Conservation (phyloP, 2,113 vertebrate genomes). For the Varanus komodoensis region DNA sequence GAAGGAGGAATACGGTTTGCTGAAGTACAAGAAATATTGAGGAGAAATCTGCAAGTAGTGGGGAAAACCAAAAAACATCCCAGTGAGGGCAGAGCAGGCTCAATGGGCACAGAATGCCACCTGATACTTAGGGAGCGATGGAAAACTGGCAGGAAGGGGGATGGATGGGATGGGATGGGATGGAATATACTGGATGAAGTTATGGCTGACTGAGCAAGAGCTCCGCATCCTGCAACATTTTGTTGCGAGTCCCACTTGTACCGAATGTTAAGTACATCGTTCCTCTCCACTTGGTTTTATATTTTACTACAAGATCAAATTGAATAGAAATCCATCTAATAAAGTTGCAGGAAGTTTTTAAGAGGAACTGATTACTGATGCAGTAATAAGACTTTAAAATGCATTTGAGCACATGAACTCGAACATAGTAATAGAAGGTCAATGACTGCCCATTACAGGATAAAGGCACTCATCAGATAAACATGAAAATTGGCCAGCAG, state of each 20-base stretch:
- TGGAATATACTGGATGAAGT: neutral
- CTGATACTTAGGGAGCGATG: neutral
- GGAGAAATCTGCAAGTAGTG: neutral
- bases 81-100: neutral
- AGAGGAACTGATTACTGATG: slow-evolving; percentile 5
- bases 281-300: neutral
- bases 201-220: neutral
- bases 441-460: neutral
- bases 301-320: neutral
- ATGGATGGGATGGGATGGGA: neutral
- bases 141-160: no score
- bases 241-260: neutral
- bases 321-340: neutral
- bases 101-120: neutral
- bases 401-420: neutral
- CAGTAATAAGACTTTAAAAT: slow-evolving; percentile 10
- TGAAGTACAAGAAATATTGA: neutral
- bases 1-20: neutral
- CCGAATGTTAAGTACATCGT: neutral
- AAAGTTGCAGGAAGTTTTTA: neutral
- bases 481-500: neutral
- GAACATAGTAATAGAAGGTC: neutral
- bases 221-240: neutral
- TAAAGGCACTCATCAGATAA: slow-evolving; percentile 20
- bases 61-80: neutral